These are phyloP conservation scores for Volucella inanis DNA, from an alignment of 2,888 invertebrate species.

Conservation along the genomic window DNA sequence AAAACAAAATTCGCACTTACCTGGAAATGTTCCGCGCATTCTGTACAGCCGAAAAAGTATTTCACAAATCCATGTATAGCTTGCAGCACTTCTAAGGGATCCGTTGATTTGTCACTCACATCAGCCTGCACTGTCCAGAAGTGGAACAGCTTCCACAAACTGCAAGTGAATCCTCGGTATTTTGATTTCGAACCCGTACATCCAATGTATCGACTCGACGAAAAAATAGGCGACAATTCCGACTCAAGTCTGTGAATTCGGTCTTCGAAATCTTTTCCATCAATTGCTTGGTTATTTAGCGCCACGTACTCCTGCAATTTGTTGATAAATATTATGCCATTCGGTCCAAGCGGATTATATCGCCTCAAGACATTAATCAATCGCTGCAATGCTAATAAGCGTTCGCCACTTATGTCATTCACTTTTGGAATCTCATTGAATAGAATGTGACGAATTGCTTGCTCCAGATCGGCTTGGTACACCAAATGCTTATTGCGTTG, in stretches of 20 bases:
- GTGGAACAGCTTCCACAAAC: constrained; percentile 97
- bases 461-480: constrained; percentile 94
- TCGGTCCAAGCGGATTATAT: constrained; percentile 91
- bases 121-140: constrained; percentile 92
- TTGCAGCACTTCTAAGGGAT: constrained; percentile 88
- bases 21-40: constrained; percentile 95
- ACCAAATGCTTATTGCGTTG: constrained; percentile 84
- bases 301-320: constrained; percentile 85
- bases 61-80: constrained; percentile 95
- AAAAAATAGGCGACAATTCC: constrained; percentile 84
- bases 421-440: constrained; percentile 91
- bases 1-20: constrained; percentile 78
- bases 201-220: constrained; percentile 87
- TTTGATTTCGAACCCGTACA: constrained; percentile 90
- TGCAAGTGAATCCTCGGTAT: constrained; percentile 95
- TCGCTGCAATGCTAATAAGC: constrained; percentile 88
- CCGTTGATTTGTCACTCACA: constrained; percentile 82
- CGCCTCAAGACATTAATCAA: constrained; percentile 89
- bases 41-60: constrained; percentile 96
- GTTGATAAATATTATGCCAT: constrained; percentile 87
- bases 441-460: constrained; percentile 91
- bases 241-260: constrained; percentile 84
- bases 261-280: constrained; percentile 86
- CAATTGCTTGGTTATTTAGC: constrained; percentile 84
- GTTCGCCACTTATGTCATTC: constrained; percentile 88